These are phyloP conservation scores for Periplaneta americana DNA, from an alignment of 1,140 invertebrate genomes.

Conservation along the genomic window DNA sequence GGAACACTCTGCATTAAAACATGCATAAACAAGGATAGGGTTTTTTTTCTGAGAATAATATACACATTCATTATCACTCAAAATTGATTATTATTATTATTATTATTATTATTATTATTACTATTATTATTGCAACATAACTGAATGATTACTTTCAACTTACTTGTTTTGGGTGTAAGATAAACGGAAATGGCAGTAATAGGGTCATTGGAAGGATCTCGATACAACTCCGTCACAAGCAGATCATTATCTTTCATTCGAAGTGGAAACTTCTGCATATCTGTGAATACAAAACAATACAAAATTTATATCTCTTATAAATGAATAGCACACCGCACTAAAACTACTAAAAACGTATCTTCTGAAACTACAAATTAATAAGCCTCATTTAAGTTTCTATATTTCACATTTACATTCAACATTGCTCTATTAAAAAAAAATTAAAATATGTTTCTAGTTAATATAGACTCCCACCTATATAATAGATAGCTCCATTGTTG, in stretches of 20 bases:
- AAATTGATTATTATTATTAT: too few relatives aligned
- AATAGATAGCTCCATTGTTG: conserved; percentile 95
- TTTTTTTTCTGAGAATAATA: too few relatives aligned
- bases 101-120: too few relatives aligned
- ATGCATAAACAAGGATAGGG: too few relatives aligned
- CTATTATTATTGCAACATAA: not conserved
- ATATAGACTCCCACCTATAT: conserved; percentile 69
- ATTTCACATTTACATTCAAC: too few relatives aligned
- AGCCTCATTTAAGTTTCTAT: too few relatives aligned
- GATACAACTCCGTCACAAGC: conserved; percentile 92
- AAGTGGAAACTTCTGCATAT: conserved; percentile 99
- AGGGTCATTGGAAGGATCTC: conserved; percentile 88
- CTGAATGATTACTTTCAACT: conserved; percentile 33
- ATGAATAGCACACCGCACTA: too few relatives aligned
- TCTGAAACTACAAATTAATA: too few relatives aligned
- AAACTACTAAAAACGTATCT: too few relatives aligned
- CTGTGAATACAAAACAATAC: conserved; percentile 48
- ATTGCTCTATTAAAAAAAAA: not conserved
- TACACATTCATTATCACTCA: not conserved
- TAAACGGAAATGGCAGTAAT: conserved; percentile 99
- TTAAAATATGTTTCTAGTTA: not conserved
- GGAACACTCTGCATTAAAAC: too few relatives aligned
- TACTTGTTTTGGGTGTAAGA: conserved; percentile 95
- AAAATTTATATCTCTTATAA: too few relatives aligned
- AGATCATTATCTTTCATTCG: conserved; percentile 99